Conservation (phyloP, 2,113 vertebrate genomes). For the Gila orcuttii region DNA sequence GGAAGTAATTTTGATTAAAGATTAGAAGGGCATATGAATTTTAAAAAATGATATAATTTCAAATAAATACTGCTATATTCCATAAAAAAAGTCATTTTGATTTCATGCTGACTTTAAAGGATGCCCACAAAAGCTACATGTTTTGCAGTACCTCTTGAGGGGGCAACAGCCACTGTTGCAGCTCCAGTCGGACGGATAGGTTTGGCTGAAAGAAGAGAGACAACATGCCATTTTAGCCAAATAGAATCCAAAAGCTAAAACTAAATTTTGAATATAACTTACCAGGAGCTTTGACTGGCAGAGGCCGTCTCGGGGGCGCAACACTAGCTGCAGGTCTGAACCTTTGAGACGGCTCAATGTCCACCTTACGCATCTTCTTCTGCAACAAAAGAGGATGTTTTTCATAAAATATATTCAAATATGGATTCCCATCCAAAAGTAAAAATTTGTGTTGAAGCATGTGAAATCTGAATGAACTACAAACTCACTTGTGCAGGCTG, state of each 20-base stretch:
- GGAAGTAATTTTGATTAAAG: too few species aligned
- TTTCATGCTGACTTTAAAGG: too few species aligned
- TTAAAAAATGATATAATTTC: too few species aligned
- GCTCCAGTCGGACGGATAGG: constrained; percentile 60
- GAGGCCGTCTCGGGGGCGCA: constrained; percentile 29
- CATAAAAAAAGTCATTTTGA: too few species aligned
- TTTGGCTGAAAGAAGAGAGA: constrained; percentile 55
- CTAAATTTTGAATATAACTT: neutral
- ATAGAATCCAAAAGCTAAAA: neutral
- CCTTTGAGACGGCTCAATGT: constrained; percentile 47
- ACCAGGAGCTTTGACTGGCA: neutral
- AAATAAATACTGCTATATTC: too few species aligned
- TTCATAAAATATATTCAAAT: neutral
- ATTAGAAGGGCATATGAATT: too few species aligned
- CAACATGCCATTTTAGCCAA: neutral
- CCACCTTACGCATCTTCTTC: constrained; percentile 68
- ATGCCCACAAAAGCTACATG: too few species aligned
- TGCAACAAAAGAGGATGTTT: constrained; percentile 38
- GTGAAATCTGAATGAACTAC: neutral
- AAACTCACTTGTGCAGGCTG: constrained; percentile 70
- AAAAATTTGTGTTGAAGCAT: neutral
- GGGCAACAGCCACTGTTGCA: constrained; percentile 72
- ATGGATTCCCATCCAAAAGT: neutral
- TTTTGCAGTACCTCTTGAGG: constrained; percentile 70
- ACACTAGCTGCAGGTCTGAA: constrained; percentile 61